These are phyloP conservation scores for Mythimna vitellina DNA, from an alignment of 2,888 invertebrate genomes.

Conservation along the genomic window DNA sequence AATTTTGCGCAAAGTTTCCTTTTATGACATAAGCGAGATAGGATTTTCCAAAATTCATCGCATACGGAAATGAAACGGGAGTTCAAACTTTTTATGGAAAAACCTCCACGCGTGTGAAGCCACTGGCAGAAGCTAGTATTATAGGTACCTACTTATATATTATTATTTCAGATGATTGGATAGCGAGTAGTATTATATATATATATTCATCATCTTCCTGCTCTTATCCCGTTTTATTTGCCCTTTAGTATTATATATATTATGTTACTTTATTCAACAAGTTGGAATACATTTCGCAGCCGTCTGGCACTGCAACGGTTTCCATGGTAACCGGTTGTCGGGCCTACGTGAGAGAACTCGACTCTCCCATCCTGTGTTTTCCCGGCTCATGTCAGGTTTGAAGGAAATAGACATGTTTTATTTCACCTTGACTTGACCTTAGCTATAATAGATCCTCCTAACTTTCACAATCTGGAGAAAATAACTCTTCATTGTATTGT, in stretches of 20 bases:
- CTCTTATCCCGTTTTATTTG: too few relatives aligned
- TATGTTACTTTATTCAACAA: slow-evolving; percentile 13
- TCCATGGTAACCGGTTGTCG: slow-evolving; percentile 53
- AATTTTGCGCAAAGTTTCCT: too few relatives aligned
- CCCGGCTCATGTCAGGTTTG: slow-evolving; percentile 24
- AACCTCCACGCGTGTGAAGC: too few relatives aligned
- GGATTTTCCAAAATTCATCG: too few relatives aligned
- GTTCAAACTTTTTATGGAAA: too few relatives aligned
- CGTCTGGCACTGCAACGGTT: slow-evolving; percentile 55
- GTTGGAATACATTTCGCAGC: slow-evolving; percentile 44
- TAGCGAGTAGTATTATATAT: not conserved
- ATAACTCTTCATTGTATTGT: not conserved
- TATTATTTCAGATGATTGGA: not conserved
- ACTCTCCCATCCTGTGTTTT: slow-evolving; percentile 49
- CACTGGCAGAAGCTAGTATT: too few relatives aligned
- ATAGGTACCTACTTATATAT: too few relatives aligned
- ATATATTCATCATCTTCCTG: too few relatives aligned
- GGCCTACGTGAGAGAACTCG: slow-evolving; percentile 48
- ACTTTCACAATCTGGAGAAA: not conserved
- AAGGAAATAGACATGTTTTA: slow-evolving; percentile 30
- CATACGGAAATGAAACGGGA: too few relatives aligned
- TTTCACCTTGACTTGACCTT: slow-evolving; percentile 28
- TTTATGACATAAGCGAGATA: too few relatives aligned
- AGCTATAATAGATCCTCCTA: not conserved
- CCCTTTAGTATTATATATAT: too few relatives aligned